A percentile compares a stretch with the other conserved stretches of the same genome.
These are phyloP conservation scores for Pangasius larnaudii DNA, from an alignment of 2,797 vertebrate genomes.

Conservation along the genomic window DNA sequence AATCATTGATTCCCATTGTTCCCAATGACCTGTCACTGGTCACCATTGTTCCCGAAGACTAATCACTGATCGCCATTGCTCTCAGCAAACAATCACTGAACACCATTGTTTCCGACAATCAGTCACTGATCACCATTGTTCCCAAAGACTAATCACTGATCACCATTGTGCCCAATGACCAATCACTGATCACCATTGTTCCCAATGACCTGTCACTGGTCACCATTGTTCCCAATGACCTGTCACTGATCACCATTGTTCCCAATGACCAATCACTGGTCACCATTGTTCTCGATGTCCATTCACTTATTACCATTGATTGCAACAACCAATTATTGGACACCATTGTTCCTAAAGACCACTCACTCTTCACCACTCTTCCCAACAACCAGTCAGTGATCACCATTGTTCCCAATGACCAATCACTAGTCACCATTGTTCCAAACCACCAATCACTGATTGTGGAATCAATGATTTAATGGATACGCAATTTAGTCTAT, in stretches of 20 bases:
- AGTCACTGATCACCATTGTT: background rate
- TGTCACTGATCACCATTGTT: background rate
- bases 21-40: background rate
- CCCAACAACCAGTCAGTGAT: background rate
- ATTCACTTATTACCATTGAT: background rate
- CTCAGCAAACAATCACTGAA: background rate
- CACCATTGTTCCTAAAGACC: background rate
- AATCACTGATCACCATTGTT: background rate
- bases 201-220: background rate
- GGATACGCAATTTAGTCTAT: background rate
- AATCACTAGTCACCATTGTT: background rate
- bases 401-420: background rate
- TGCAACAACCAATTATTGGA: background rate
- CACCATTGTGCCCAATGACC: too few species aligned
- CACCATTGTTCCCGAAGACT: background rate
- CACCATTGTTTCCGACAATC: background rate
- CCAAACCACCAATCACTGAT: background rate
- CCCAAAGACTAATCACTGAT: background rate
- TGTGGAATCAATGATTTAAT: background rate
- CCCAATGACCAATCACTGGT: background rate
- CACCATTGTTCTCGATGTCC: background rate
- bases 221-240: background rate
- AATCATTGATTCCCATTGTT: background rate
- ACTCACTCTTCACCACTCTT: background rate
- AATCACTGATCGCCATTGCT: background rate